A percentile compares a stretch with the other conserved stretches of the same genome.
phyloP scores from a whole-genome alignment of 2,888 invertebrate species.

The Hoplodrina ambigua region DNA sequence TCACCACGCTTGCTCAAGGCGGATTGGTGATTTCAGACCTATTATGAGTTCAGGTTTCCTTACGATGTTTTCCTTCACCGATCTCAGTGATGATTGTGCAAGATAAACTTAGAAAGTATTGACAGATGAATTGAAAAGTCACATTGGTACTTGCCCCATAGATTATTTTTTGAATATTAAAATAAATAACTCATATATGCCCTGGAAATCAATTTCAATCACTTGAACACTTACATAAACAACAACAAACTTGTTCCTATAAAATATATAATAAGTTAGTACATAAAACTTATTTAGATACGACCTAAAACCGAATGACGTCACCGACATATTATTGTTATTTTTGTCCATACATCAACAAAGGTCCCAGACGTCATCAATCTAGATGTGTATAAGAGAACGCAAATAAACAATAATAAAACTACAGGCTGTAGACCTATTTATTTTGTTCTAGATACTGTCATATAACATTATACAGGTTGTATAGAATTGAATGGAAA shows the following conservation, averaged over 20 bases:
- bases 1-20: too few species aligned
- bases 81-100: too few species aligned
- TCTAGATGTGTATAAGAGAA: constrained; percentile 3
- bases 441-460: constrained; percentile 5
- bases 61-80: too few species aligned
- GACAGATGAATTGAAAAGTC: too few species aligned
- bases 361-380: constrained; percentile 32
- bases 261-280: background rate
- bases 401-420: constrained; percentile 26
- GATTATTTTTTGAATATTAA: too few species aligned
- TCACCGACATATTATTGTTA: constrained; percentile 3
- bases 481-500: background rate
- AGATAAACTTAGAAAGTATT: too few species aligned
- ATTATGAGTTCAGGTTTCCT: too few species aligned
- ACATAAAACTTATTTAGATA: constrained; percentile 1
- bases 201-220: background rate
- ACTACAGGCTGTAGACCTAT: constrained; percentile 13
- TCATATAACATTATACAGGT: background rate
- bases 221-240: background rate
- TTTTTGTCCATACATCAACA: constrained; percentile 9
- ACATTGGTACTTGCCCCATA: too few species aligned
- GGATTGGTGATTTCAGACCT: too few species aligned
- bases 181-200: too few species aligned
- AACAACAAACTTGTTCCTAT: background rate
- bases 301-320: background rate